Evolutionary conservation across 1,140 invertebrate species (phyloP), one percentile per base, ranked within the genome.

Genomic region (Bathynomus jamesi): DNA sequence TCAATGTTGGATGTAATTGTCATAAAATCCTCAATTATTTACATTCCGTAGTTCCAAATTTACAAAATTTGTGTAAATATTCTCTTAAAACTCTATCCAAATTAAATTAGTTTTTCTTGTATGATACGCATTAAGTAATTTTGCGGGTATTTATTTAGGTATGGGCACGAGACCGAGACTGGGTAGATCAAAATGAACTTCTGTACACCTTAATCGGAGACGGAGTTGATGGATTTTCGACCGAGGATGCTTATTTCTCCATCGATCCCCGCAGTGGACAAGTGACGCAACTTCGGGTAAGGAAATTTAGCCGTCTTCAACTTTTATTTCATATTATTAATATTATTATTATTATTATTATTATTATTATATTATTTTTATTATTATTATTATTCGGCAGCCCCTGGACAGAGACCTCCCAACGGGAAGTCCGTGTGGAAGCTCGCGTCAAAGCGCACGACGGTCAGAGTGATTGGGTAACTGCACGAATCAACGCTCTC

Each of bases 341-440:
- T 53, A 53, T 53, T 53, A 53, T 53, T 53, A 53, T 53, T 53
- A 53, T 53, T 53, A 53, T 53, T 53, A 53, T 53, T 53, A 53
- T 53, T 53, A 53, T 53, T 53, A 53, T 53, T 53, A 53, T 53
- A 17, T 17, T 53, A 17, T 17, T 40, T 8, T 53, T 53, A 53
- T 53, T 53, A 53, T 53, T 53, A 53, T 53, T 53, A 53, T 53
- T 53, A 53, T 53, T 53, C 46, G 17, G 11, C 67, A 69, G 67
- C 53, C 67, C 3, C 67, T 69, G 17, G 67, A 69, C 53, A 40
- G 67, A 13, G 67, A 69, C 67, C 67, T 5, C 67, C 67, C 25
- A 53, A 69, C 25, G 67, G 67, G 7, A 53, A 61, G 2, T 29
- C 67, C 4, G 25, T 69, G 4, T 69, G 67, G 67, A 69, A 69